Evolutionary conservation across 2,113 vertebrate genomes (phyloP).

Genomic region (Lamprologus tigripictilis): DNA sequence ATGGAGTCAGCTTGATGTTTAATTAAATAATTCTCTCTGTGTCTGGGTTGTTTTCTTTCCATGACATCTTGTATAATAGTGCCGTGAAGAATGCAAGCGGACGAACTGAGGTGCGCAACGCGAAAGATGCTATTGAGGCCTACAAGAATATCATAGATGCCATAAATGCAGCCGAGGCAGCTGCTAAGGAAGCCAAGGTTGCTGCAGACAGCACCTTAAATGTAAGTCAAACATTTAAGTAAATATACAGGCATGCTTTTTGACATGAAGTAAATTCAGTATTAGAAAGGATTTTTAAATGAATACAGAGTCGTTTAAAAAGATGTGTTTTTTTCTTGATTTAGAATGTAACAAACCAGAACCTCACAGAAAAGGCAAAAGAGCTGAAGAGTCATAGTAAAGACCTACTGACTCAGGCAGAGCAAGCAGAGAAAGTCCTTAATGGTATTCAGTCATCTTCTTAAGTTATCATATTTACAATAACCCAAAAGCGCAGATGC

Average conservation of each 20-base stretch:
- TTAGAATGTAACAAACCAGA: slow-evolving; percentile 77
- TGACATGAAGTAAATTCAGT: neutral
- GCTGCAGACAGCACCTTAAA: slow-evolving; percentile 79
- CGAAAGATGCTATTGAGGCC: slow-evolving; percentile 81
- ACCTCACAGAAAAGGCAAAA: slow-evolving; percentile 76
- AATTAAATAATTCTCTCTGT: neutral
- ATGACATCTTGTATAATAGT: slow-evolving; percentile 47
- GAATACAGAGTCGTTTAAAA: neutral
- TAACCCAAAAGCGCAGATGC: neutral
- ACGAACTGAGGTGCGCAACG: slow-evolving; percentile 75
- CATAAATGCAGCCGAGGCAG: slow-evolving; percentile 82
- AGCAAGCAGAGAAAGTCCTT: slow-evolving; percentile 59
- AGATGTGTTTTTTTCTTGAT: neutral
- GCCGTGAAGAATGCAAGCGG: slow-evolving; percentile 77
- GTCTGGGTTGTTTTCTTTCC: neutral
- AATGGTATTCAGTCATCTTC: slow-evolving; percentile 61
- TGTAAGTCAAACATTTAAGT: slow-evolving; percentile 54
- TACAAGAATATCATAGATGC: slow-evolving; percentile 88
- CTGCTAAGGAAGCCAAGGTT: slow-evolving; percentile 76
- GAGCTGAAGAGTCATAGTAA: slow-evolving; percentile 69
- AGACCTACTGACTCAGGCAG: slow-evolving; percentile 67
- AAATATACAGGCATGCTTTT: neutral
- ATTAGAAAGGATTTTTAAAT: neutral
- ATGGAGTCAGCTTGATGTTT: neutral
- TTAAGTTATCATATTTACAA: neutral